phyloP scores from a whole-genome alignment of 2,888 invertebrate genomes.

The Pollenia angustigena region DNA sequence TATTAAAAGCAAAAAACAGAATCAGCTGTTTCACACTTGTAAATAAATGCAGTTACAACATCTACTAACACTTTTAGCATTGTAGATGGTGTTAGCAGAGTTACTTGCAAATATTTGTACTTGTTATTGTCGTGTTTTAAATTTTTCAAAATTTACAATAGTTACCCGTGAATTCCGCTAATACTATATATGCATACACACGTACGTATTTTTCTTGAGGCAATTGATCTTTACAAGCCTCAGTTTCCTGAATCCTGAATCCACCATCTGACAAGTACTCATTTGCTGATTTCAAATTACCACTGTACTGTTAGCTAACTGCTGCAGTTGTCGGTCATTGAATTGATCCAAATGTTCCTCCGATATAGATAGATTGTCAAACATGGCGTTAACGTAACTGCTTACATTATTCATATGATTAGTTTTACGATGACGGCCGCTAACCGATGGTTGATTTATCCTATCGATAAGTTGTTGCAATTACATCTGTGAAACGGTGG shows the following conservation, averaged over 20 bases:
- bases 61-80: too few species aligned
- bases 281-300: constrained; percentile 77
- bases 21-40: too few species aligned
- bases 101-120: too few species aligned
- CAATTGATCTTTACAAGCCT: constrained; percentile 93
- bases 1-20: too few species aligned
- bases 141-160: too few species aligned
- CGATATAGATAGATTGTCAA: constrained; percentile 81
- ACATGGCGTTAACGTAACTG: constrained; percentile 80
- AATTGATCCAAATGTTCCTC: constrained; percentile 79
- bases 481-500: constrained; percentile 47
- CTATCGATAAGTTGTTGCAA: constrained; percentile 63
- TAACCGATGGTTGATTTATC: constrained; percentile 1
- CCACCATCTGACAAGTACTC: constrained; percentile 87
- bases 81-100: too few species aligned
- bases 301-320: constrained; percentile 75
- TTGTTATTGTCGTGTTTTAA: too few species aligned
- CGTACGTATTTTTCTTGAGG: constrained; percentile 90
- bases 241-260: constrained; percentile 93
- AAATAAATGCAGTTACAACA: too few species aligned
- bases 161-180: too few species aligned
- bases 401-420: constrained; percentile 71
- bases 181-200: constrained; percentile 87
- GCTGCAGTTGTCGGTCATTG: constrained; percentile 63
- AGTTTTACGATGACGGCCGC: constrained; percentile 55